A percentile compares a stretch with the other conserved stretches of the same genome.
phyloP scores from a whole-genome alignment of 1,140 invertebrate species.

The Hyphantria cunea region DNA sequence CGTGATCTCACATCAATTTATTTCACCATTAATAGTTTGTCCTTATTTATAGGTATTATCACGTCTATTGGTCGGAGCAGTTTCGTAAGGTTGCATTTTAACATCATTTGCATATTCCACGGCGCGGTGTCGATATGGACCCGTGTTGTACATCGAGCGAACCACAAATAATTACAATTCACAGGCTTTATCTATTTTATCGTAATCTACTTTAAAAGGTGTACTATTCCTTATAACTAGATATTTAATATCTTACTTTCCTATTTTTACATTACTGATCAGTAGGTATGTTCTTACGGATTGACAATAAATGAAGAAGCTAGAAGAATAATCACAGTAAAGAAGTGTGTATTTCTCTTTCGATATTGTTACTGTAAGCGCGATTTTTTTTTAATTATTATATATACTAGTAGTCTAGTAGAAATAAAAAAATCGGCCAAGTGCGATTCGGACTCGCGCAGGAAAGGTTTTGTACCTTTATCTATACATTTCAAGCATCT shows the following conservation, averaged over 20 bases:
- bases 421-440: no score
- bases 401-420: no score
- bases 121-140: constrained; percentile 59
- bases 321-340: no score
- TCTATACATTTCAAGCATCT: no score
- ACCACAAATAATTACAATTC: constrained; percentile 32
- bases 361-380: no score
- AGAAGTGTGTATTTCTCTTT: no score
- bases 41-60: constrained; percentile 77
- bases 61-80: constrained; percentile 66
- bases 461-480: no score
- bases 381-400: no score
- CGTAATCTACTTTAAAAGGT: constrained; percentile 2
- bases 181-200: constrained; percentile 19
- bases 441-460: no score
- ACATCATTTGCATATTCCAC: constrained; percentile 75
- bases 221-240: not conserved
- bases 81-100: constrained; percentile 70
- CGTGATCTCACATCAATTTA: constrained; percentile 76
- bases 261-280: not conserved
- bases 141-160: constrained; percentile 31
- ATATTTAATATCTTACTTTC: not conserved
- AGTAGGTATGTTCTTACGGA: no score
- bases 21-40: constrained; percentile 72
- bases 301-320: no score